Conservation (phyloP, 2,888 invertebrate species). For the Ectemnius cavifrons region DNA sequence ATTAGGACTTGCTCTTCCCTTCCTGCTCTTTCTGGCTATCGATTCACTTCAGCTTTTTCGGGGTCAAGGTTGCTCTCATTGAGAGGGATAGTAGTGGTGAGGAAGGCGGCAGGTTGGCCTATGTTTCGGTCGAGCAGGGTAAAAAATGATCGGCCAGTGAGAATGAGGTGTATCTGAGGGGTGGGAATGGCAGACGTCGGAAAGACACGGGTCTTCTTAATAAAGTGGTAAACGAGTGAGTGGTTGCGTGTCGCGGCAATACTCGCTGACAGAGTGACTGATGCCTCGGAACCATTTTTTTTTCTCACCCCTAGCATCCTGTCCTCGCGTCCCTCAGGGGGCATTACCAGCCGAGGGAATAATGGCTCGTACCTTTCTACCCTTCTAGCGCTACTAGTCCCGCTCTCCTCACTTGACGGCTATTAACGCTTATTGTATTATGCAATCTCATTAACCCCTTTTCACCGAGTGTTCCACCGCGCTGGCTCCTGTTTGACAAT, state of each 20-base stretch:
- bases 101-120: too few relatives aligned
- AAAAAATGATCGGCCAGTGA: too few relatives aligned
- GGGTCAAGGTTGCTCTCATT: neutral
- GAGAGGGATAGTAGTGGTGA: neutral
- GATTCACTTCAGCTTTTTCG: too few relatives aligned
- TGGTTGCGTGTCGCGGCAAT: constrained; percentile 46
- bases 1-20: neutral
- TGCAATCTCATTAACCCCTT: constrained; percentile 22
- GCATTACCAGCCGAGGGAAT: constrained; percentile 53
- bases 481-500: too few relatives aligned
- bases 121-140: too few relatives aligned
- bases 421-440: constrained; percentile 39
- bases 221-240: constrained; percentile 52
- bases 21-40: too few relatives aligned
- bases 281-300: constrained; percentile 40
- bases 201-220: constrained; percentile 30
- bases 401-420: constrained; percentile 1
- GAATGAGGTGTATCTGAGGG: neutral
- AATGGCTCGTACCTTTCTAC: constrained; percentile 33
- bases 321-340: constrained; percentile 39
- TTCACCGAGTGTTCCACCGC: too few relatives aligned
- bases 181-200: neutral
- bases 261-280: constrained; percentile 55
- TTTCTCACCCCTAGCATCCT: constrained; percentile 34
- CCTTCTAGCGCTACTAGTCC: neutral